Percentiles rank a stretch among this genome's conserved stretches.
These are phyloP conservation scores for Botrylloides violaceus DNA, from an alignment of 23 tunicate genomes.

Conservation along the genomic window DNA sequence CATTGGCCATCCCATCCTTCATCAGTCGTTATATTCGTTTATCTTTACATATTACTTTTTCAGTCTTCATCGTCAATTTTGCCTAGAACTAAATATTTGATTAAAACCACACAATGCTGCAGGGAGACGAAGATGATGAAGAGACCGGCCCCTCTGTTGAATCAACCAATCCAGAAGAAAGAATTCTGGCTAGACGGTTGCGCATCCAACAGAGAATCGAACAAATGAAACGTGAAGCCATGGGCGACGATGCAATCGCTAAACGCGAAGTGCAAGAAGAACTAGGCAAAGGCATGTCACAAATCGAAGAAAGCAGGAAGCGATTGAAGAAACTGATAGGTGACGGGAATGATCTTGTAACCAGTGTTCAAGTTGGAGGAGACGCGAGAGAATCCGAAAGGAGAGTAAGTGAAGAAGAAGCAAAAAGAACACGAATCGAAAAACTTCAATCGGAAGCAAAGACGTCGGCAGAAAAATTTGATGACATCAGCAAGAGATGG, in stretches of 20 bases:
- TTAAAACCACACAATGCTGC: conserved; percentile 46
- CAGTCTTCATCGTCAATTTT: too few species aligned
- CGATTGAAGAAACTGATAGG: conserved; percentile 53
- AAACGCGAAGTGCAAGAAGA: conserved; percentile 51
- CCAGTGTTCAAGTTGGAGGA: conserved; percentile 82
- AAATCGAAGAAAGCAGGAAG: conserved; percentile 67
- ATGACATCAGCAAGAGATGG: conserved; percentile 92
- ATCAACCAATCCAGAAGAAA: conserved; percentile 78
- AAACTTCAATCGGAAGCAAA: conserved; percentile 79
- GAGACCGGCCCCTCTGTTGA: conserved; percentile 87
- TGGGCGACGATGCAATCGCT: conserved; percentile 62
- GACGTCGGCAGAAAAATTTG: conserved; percentile 82
- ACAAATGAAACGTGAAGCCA: conserved; percentile 78
- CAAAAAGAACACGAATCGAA: conserved; percentile 63
- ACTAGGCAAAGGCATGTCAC: conserved; percentile 70
- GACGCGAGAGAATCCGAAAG: conserved; percentile 94
- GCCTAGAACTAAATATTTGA: too few species aligned
- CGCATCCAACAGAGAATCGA: conserved; percentile 74
- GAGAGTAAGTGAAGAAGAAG: conserved; percentile 54
- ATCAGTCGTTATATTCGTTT: too few species aligned
- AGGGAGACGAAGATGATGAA: conserved; percentile 58
- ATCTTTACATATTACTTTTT: too few species aligned
- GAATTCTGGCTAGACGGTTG: conserved; percentile 73
- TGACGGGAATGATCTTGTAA: conserved; percentile 89
- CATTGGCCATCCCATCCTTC: too few species aligned